Evolutionary conservation across 1,140 invertebrate genomes (phyloP).

Genomic region (Theocolax elegans): DNA sequence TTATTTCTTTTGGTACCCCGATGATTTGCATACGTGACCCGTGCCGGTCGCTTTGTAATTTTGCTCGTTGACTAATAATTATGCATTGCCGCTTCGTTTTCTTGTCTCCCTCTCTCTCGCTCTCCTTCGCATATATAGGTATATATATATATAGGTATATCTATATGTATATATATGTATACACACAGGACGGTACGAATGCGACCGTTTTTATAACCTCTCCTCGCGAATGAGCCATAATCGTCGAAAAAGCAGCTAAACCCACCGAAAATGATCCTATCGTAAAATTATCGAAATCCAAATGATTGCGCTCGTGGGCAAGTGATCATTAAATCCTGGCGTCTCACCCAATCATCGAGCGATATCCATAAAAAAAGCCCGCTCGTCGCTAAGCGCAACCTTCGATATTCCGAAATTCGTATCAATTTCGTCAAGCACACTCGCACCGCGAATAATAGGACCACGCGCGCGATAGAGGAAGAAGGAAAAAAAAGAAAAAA

Average conservation of each 20-base stretch:
- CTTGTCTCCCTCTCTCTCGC: not conserved
- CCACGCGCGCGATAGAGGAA: constrained; percentile 11
- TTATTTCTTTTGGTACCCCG: too few relatives aligned
- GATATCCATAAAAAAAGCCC: too few relatives aligned
- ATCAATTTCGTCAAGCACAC: constrained; percentile 30
- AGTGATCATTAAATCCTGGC: constrained; percentile 13
- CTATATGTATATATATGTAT: too few relatives aligned
- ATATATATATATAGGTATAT: too few relatives aligned
- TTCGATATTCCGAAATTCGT: constrained; percentile 25
- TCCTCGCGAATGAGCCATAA: not conserved
- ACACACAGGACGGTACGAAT: not conserved
- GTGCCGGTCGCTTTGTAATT: constrained; percentile 28
- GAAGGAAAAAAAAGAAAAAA: too few relatives aligned
- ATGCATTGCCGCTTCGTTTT: not conserved
- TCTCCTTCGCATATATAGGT: too few relatives aligned
- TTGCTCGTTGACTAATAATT: constrained; percentile 20
- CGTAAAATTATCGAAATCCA: constrained; percentile 37
- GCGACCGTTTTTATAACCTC: too few relatives aligned
- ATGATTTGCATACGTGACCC: constrained; percentile 26
- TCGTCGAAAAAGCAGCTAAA: constrained; percentile 10
- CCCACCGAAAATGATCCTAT: not conserved
- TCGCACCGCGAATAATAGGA: constrained; percentile 21
- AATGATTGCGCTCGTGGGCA: not conserved
- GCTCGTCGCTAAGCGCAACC: not conserved
- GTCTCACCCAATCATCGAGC: too few relatives aligned